A percentile compares a stretch with the other conserved stretches of the same genome.
Evolutionary conservation across 2,113 vertebrate species (phyloP).

Genomic region (Lepisosteus osseus): DNA sequence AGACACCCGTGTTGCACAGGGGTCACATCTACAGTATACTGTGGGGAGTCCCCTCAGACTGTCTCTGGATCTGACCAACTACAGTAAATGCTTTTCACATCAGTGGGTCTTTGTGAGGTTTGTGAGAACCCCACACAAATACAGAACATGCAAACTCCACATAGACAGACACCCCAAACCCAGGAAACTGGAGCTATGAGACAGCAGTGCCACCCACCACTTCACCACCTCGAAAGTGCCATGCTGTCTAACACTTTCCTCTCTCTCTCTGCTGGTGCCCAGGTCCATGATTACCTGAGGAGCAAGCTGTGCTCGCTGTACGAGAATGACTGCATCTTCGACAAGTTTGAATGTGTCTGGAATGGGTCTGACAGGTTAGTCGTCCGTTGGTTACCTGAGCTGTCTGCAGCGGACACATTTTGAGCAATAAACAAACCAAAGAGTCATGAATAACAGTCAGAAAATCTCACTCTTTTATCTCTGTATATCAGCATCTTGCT

Average conservation of each 20-base stretch:
- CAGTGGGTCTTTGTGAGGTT: neutral
- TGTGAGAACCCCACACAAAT: too few species aligned
- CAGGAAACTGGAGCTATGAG: too few species aligned
- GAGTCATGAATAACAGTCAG: neutral
- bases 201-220: too few species aligned
- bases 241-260: neutral
- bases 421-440: neutral
- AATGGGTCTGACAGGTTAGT: constrained; percentile 93
- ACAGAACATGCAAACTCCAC: too few species aligned
- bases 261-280: constrained; percentile 15
- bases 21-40: neutral
- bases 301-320: constrained; percentile 94
- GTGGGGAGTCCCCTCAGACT: neutral
- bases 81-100: too few species aligned
- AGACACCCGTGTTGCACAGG: too few species aligned
- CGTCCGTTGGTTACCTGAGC: neutral
- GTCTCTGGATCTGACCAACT: neutral
- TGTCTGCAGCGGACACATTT: neutral
- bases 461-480: constrained; percentile 3
- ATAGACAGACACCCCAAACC: too few species aligned
- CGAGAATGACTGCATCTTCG: constrained; percentile 97
- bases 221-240: too few species aligned
- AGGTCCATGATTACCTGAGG: constrained; percentile 94
- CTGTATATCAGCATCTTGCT: neutral
- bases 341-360: constrained; percentile 97